Conservation (phyloP, 2,888 invertebrate species). For the Tetragnatha montana region DNA sequence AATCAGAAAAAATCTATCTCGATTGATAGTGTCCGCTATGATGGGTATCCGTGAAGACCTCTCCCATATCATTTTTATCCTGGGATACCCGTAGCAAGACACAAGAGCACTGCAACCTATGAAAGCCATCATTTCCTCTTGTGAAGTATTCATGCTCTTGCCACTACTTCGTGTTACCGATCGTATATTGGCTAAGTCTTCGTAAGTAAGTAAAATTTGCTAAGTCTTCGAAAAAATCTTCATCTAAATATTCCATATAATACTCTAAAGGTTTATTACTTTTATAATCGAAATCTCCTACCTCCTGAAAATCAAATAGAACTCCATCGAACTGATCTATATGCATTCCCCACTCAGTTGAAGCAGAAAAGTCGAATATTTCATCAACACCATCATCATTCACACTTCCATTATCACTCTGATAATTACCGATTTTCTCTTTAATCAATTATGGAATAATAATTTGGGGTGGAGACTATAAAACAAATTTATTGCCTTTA, state of each 20-base stretch:
- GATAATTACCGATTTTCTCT: background rate
- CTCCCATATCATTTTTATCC: too few species aligned
- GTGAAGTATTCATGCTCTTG: too few species aligned
- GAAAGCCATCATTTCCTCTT: too few species aligned
- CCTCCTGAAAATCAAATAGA: conserved; percentile 22
- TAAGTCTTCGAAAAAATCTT: conserved; percentile 14
- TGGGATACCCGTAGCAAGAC: too few species aligned
- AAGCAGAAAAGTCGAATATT: conserved; percentile 1
- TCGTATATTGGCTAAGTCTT: conserved; percentile 8
- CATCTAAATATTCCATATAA: conserved; percentile 28
- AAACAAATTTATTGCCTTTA: too few species aligned
- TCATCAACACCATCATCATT: conserved; percentile 9
- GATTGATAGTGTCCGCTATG: too few species aligned
- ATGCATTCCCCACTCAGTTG: conserved; percentile 26
- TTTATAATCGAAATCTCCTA: conserved; percentile 4
- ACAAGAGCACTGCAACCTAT: too few species aligned
- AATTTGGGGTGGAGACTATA: too few species aligned
- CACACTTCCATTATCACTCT: conserved; percentile 15
- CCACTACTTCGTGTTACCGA: conserved; percentile 11
- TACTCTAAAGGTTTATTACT: background rate
- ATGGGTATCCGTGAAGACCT: too few species aligned
- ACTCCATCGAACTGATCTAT: conserved; percentile 24
- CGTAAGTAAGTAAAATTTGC: conserved; percentile 20
- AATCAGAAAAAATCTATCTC: too few species aligned
- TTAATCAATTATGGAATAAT: too few species aligned